phyloP scores from a whole-genome alignment of 2,797 vertebrate species.

The Pipistrellus nathusii region DNA sequence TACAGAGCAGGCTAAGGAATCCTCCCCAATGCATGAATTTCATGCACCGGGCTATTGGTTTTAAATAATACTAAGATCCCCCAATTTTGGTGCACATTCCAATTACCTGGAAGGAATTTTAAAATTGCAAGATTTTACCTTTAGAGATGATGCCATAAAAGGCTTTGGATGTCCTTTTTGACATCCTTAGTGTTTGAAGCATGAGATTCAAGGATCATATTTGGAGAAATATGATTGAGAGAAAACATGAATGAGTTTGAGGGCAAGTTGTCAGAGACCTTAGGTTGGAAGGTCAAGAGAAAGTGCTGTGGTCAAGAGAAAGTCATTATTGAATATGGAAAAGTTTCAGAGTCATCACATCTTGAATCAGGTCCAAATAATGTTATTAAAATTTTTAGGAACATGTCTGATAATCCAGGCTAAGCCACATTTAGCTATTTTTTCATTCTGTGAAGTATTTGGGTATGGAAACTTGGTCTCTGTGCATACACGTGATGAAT shows the following conservation, averaged over 20 bases:
- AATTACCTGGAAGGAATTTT: background rate
- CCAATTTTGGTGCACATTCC: background rate
- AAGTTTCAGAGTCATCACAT: background rate
- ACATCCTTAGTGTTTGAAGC: background rate
- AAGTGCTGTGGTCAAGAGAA: background rate
- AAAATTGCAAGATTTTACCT: background rate
- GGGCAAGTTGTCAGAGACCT: background rate
- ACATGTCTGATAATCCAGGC: background rate
- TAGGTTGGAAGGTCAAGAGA: background rate
- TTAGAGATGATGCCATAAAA: background rate
- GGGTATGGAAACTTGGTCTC: background rate
- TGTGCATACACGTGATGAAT: background rate
- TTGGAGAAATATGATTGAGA: background rate
- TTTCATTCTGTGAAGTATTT: fast-evolving
- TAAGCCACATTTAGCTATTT: fast-evolving
- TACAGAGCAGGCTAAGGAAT: no score
- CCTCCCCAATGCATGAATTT: no score
- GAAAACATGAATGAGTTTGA: background rate
- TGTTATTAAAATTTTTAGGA: background rate
- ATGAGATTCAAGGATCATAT: background rate
- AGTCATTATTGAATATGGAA: background rate
- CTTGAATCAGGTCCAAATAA: background rate
- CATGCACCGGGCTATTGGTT: no score
- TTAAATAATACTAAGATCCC: background rate
- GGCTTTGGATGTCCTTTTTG: background rate